These are phyloP conservation scores for Sporophila hypoxantha DNA, from an alignment of 2,113 vertebrate genomes.

Conservation along the genomic window DNA sequence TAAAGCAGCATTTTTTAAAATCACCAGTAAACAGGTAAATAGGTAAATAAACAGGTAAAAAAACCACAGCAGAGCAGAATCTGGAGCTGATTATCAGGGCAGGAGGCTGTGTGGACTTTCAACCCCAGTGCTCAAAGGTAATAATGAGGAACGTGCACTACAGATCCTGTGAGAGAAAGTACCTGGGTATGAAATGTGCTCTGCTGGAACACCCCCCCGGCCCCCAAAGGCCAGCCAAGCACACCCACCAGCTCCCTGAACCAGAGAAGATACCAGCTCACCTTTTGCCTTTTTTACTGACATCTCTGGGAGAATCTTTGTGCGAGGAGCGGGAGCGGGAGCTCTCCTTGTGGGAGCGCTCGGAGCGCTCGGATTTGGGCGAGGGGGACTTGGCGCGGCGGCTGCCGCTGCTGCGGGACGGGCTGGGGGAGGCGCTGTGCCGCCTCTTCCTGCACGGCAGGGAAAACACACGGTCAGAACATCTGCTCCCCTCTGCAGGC, in stretches of 20 bases:
- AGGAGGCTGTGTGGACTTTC: neutral
- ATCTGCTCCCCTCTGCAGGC: accelerated
- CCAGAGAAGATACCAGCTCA: constrained; percentile 41
- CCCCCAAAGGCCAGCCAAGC: neutral
- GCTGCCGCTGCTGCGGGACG: constrained; percentile 81
- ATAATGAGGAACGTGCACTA: neutral
- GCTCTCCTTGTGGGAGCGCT: constrained; percentile 91
- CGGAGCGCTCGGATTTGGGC: constrained; percentile 87
- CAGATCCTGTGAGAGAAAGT: neutral
- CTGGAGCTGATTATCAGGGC: neutral
- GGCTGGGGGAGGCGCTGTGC: constrained; percentile 90
- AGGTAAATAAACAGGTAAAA: neutral
- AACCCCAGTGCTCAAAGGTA: neutral
- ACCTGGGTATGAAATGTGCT: neutral
- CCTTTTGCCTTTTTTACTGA: constrained; percentile 92
- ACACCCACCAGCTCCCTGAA: neutral
- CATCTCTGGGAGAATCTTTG: constrained; percentile 92
- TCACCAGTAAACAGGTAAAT: neutral
- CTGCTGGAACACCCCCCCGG: neutral
- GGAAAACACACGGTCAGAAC: neutral
- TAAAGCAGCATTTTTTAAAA: neutral
- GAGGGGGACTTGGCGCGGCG: constrained; percentile 88
- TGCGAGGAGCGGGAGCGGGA: constrained; percentile 84
- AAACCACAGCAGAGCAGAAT: neutral
- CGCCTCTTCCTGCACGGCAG: constrained; percentile 75